These are phyloP conservation scores for Lucifuga dentata DNA, from an alignment of 2,113 vertebrate genomes.

Conservation along the genomic window DNA sequence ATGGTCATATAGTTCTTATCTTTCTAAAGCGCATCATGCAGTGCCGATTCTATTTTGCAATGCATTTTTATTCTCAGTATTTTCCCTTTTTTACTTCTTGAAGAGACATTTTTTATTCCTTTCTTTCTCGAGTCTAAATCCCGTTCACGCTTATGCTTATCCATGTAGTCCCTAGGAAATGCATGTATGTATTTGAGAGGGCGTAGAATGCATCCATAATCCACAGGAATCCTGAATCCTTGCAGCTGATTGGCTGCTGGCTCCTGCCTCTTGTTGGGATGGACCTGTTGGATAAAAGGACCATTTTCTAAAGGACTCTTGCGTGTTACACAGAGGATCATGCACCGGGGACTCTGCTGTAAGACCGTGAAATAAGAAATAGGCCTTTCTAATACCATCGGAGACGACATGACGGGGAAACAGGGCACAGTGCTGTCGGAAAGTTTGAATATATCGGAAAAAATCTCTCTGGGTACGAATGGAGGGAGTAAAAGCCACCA, in stretches of 20 bases:
- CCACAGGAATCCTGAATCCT: slow-evolving; percentile 88
- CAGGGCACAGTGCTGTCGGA: slow-evolving; percentile 87
- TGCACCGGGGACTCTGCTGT: slow-evolving; percentile 88
- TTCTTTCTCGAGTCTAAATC: slow-evolving; percentile 31
- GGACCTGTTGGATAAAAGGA: slow-evolving; percentile 98
- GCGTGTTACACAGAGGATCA: slow-evolving; percentile 87
- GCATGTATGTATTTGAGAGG: slow-evolving; percentile 67
- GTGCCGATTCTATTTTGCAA: too few species aligned
- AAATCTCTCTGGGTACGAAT: slow-evolving; percentile 77
- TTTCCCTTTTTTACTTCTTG: background rate
- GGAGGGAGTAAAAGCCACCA: slow-evolving; percentile 72
- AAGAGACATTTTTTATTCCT: background rate
- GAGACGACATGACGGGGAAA: slow-evolving; percentile 91
- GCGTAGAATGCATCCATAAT: slow-evolving; percentile 75
- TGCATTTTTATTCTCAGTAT: background rate
- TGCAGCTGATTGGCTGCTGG: slow-evolving; percentile 93
- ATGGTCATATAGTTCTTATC: background rate
- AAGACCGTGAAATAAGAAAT: slow-evolving; percentile 64
- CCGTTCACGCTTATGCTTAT: slow-evolving; percentile 36
- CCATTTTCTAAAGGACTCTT: slow-evolving; percentile 89
- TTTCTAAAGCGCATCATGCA: background rate
- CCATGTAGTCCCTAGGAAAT: slow-evolving; percentile 51
- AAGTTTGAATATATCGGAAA: slow-evolving; percentile 85
- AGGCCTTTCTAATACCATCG: slow-evolving; percentile 51
- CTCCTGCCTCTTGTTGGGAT: slow-evolving; percentile 91